phyloP scores from a whole-genome alignment of 2,888 invertebrate genomes.

The Proisotoma minuta region DNA sequence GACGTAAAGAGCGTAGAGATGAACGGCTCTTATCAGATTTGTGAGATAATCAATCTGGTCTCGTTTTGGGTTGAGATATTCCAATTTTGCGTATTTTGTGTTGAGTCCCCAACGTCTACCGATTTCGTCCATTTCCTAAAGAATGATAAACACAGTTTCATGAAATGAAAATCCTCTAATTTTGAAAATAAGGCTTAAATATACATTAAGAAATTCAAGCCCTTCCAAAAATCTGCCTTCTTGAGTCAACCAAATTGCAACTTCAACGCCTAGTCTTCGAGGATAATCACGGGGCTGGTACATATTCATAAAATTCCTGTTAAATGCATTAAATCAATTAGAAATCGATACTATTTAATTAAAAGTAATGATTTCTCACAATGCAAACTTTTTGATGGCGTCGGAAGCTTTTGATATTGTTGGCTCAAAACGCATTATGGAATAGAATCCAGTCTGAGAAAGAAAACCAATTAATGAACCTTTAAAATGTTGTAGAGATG shows the following conservation, averaged over 20 bases:
- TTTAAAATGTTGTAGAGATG: not conserved
- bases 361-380: not conserved
- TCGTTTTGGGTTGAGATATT: slow-evolving; percentile 20
- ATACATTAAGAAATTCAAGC: slow-evolving; percentile 16
- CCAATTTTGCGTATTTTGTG: not conserved
- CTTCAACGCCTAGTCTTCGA: slow-evolving; percentile 22
- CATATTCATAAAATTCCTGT: not conserved
- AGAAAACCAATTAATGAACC: not conserved
- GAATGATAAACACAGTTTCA: not conserved
- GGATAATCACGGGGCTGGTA: slow-evolving; percentile 13
- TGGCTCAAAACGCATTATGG: not conserved
- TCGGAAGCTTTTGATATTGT: not conserved
- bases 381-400: not conserved
- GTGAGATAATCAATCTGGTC: slow-evolving; percentile 21
- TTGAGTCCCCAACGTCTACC: not conserved
- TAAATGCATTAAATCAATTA: too few species aligned
- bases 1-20: slow-evolving; percentile 23
- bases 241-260: slow-evolving; percentile 35
- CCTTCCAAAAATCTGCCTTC: slow-evolving; percentile 30
- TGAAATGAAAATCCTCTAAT: not conserved
- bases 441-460: not conserved
- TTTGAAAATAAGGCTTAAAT: not conserved
- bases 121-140: slow-evolving; percentile 3
- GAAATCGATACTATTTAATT: not conserved
- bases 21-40: slow-evolving; percentile 22